Base-by-base conservation (phyloP, 23 tunicate species). In the Ciona savignyi region DNA sequence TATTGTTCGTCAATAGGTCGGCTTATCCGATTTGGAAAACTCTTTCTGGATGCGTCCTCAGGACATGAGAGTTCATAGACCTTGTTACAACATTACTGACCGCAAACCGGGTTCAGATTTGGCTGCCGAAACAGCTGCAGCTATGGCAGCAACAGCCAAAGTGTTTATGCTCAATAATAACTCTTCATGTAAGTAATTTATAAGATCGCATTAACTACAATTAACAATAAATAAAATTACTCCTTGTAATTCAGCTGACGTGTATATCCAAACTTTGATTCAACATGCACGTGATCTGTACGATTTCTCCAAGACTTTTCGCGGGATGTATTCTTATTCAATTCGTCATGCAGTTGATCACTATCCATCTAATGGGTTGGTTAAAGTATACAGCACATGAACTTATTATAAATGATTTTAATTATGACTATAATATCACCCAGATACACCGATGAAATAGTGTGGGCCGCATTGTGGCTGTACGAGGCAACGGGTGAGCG, bases 61-160 rank as follows among this genome's bases (percentile, higher is more conserved):
- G 73, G 80, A 92, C 72, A 85, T 92, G 98, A 63, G 34, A 1
- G 76, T 77, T n/a, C 33, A 34, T 3, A 83, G 93, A 3, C 98
- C 98, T 1, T 86, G 98, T 68, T 82, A 82, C 67, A 27, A 71
- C 0, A 83, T 89, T 25, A 72, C 84, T 2, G 25, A 24, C 22
- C 67, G 31, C 51, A 89, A 74, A 60, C 88, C 96, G 23, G 96
- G 96, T 0, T 75, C 93, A 0, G 98, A 92, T 60, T 35, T 92
- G 66, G 84, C 91, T 32, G 98, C 78, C 0, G 98, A 92, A 81
- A 86, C 88, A 2, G 87, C 98, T 1, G 98, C 98, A 21, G 98
- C 98, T 6, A 73, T 92, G 60, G 87, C 93, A 11, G 93, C 98
- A 26, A 81, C 93, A 4, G 87, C 93, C 0, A 72, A 73, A 68